Evolutionary conservation across 2,797 vertebrate genomes (phyloP), one percentile per base, ranked within the genome.

Genomic region (Microctenopoma lineatum): DNA sequence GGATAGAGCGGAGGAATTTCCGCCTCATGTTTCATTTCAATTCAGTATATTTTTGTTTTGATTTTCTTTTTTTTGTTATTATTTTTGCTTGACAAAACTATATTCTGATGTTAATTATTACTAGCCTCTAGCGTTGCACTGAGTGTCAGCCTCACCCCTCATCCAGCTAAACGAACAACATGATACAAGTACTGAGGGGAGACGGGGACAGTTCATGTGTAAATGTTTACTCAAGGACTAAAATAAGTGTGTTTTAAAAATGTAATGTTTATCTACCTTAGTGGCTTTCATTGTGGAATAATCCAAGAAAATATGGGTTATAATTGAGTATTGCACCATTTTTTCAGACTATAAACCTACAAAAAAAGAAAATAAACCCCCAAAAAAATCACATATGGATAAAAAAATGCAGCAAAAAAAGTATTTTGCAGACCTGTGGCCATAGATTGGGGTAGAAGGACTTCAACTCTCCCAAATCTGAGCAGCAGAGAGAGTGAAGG

Each of bases 181-280:
- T 89, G 93, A 84, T 83, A 86, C 87, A 89, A 90, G 85, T 94
- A 87, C 88, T 77, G 84, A 87, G 95, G 95, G 94, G 94, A 93
- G 94, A 92, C 38, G 94, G 95, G 90, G 95, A 95, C 96, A 95
- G 94, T 96, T 97, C 96, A 96, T 5, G 96, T 98, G 96, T 97
- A 95, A 95, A 96, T 97, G 97, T 98, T 98, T 98, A 98, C 96
- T 98, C 96, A 97, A 98, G 96, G 97, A 98, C 96, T 96, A 90
- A 93, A 94, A 94, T 93, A 93, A 95, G 94, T 96, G 94, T 96
- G 93, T 96, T 95, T 91, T 90, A 73, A 80, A 67, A 85, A 92
- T 96, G 96, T 95, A 95, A 96, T 95, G 95, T 96, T 94, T 96
- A 96, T 96, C 96, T 97, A 97, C 96, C 96, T 97, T 97, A 97